Evolutionary conservation across 1,140 invertebrate species (phyloP), one percentile per base, ranked within the genome.

Genomic region (Calliphora vicina): DNA sequence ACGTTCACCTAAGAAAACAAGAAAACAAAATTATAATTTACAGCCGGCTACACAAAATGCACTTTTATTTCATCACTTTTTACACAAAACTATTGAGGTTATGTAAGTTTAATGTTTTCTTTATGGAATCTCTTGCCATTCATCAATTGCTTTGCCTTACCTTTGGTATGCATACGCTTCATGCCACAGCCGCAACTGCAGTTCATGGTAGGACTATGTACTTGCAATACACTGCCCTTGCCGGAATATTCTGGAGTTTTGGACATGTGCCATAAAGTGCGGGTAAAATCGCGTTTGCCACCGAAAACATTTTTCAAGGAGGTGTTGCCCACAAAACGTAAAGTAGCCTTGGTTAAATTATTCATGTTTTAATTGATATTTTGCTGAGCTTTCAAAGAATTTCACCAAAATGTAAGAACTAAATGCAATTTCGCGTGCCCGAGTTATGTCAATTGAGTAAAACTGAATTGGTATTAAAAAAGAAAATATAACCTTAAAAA

Each of bases 191-290:
- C 93, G 84, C 94, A 95, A 83, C 91, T 92, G 86, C 94, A 95
- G 17, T 92, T 90, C 45, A 92, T 86, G 76, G 87, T 91, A 23
- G 91, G 91, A 73, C 90, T 91, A 43, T 91, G 88, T 42, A 90
- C 83, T 85, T 90, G 85, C 42, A 86, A 73, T 8, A 88, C 84
- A 42, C 80, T 84, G 20, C 85, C 81, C 4, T 84, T 82, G n/a
- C 86, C 84, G 84, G 87, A 86, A 85, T 86, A 85, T 67, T 86
- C 87, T 84, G 88, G 90, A 81, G 88, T 91, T 85, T 90, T 91
- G 85, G 92, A 93, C 92, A 94, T 93, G 91, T 94, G 94, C 94
- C 94, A 95, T 84, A 95, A 90, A 80, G 93, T 93, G 82, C 94
- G 90, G 1, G 93, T 92, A 82, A 93, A 92, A 91, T 95, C 94